Evolutionary conservation across 1,140 invertebrate species (phyloP), one percentile per base, ranked within the genome.

Genomic region (Drosophila chauvacae): DNA sequence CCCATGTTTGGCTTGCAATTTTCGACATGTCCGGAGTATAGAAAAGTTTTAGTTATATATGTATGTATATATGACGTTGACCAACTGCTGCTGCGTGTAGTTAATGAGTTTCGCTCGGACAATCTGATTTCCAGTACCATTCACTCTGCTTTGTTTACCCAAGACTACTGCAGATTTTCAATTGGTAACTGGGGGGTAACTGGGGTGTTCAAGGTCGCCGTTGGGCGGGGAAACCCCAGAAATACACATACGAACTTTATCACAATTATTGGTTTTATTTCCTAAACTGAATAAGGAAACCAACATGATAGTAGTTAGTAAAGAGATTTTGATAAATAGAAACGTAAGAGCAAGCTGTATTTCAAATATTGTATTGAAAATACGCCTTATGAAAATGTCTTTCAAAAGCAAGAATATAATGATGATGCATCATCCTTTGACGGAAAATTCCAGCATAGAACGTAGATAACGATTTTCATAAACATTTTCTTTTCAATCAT

Each of bases 21-120:
- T 73, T 39, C 51, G 28, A 33, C 18, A 20, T 13, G 20, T 51
- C 33, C 33, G 51, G 14, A 16, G 20, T 23, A 45, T 23, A 45
- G 51, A 35, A 35, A 23, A 10, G 18, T 56, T 35, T 44, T 18
- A 33, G 30, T 14, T 11, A 20, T 45, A 61, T 37, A 18, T 30
- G 0, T 33, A 42, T 3, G n/a, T 7, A 26, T 18, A 33, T n/a
- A 9, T 42, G 30, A 53, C 14, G 42, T 39, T 45, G 64, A 33
- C 70, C 58, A 63, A 63, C 71, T 75, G 74, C 68, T 88, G 83
- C 71, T 87, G 83, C 77, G 84, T 88, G 83, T 56, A 20, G 84
- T 23, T 88, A 88, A 87, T 87, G 66, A 74, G 78, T 50, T 61
- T 63, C 10, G 44, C 11, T 56, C 48, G n/a, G 39, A 6, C 35